These are phyloP conservation scores for Micrastur ruficollis DNA, from an alignment of 2,797 vertebrate species.

Conservation along the genomic window DNA sequence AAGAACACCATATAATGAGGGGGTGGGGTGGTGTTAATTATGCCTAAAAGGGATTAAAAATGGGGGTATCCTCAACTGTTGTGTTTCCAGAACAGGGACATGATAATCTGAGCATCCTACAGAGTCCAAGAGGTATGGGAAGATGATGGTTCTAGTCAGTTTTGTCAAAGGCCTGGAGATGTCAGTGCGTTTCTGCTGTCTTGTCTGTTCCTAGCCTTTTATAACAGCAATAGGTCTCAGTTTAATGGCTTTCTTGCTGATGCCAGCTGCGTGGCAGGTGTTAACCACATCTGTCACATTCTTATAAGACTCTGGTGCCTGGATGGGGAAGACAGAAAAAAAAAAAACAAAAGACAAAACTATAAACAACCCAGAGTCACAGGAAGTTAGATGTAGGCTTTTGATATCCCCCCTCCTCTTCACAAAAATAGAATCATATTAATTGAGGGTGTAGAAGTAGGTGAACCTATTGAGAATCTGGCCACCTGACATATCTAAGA, in stretches of 20 bases:
- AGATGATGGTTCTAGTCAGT: neutral
- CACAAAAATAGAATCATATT: neutral
- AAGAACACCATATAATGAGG: neutral
- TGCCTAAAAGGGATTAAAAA: neutral
- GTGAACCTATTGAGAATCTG: neutral
- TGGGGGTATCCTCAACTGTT: neutral
- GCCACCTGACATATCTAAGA: neutral
- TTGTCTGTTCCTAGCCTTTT: constrained; percentile 82
- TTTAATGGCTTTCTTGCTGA: constrained; percentile 98
- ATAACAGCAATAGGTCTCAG: constrained; percentile 96
- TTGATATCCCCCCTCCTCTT: neutral
- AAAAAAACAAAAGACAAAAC: neutral
- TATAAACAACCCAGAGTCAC: neutral
- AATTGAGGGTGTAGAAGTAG: neutral
- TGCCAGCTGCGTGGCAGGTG: constrained; percentile 95
- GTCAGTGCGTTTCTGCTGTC: neutral
- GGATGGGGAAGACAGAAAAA: neutral
- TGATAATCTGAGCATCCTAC: neutral
- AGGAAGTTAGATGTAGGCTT: neutral
- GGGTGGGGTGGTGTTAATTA: neutral
- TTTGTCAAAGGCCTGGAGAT: neutral
- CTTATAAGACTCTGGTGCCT: constrained; percentile 98
- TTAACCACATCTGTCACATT: constrained; percentile 97
- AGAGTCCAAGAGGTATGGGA: neutral
- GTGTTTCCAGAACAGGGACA: neutral